phyloP scores from a whole-genome alignment of 2,797 vertebrate species.

The Thamnophis elegans region DNA sequence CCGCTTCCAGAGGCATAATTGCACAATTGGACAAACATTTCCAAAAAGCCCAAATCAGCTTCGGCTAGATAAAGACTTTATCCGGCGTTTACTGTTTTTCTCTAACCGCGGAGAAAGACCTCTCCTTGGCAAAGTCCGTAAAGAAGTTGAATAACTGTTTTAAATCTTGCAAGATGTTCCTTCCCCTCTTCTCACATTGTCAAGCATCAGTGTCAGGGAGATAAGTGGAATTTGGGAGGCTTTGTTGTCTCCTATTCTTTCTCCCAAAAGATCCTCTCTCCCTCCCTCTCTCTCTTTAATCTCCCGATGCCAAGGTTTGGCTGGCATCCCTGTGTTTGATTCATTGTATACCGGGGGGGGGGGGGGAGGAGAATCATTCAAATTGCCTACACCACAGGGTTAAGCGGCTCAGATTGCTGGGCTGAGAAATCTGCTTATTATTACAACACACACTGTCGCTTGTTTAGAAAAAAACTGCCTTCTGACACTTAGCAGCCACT shows the following conservation, averaged over 20 bases:
- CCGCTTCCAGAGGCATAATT: not conserved
- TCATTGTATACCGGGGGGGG: constrained; percentile 66
- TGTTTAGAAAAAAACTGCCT: constrained; percentile 55
- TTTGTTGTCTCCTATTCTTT: constrained; percentile 60
- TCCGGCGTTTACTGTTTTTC: not conserved
- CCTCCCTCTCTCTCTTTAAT: constrained; percentile 59
- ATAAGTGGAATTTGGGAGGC: constrained; percentile 59
- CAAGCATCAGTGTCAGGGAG: constrained; percentile 57
- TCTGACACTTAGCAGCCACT: constrained; percentile 58
- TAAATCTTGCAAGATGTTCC: constrained; percentile 51
- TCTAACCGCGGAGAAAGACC: not conserved
- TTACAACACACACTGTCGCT: constrained; percentile 61
- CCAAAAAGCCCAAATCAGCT: not conserved
- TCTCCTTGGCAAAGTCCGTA: constrained; percentile 47
- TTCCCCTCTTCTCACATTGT: constrained; percentile 6
- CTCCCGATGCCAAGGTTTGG: constrained; percentile 67
- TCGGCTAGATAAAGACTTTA: not conserved
- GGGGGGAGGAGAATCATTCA: constrained; percentile 61
- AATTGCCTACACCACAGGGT: constrained; percentile 69
- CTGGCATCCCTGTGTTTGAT: constrained; percentile 69
- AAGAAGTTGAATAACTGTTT: constrained; percentile 46
- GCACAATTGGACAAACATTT: not conserved
- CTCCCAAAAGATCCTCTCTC: constrained; percentile 44
- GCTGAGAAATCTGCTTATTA: constrained; percentile 63
- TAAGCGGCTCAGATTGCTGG: constrained; percentile 72